Conservation (phyloP, 2,113 vertebrate genomes). For the Amblyornis subalaris region DNA sequence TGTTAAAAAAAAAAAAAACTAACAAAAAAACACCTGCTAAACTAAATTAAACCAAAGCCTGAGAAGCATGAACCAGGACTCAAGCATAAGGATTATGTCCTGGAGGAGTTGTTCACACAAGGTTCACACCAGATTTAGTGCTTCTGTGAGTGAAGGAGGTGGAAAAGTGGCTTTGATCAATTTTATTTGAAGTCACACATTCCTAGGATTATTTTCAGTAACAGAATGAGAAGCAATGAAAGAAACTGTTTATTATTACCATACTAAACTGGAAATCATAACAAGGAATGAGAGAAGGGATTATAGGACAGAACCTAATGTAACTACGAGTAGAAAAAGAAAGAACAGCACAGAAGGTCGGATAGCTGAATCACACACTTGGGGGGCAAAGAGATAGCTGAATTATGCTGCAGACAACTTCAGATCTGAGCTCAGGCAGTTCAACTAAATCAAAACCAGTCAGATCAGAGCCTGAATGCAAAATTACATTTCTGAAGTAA, state of each 20-base stretch:
- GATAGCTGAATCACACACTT: background rate
- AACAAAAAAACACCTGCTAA: background rate
- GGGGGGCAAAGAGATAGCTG: background rate
- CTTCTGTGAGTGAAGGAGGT: background rate
- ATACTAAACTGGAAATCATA: background rate
- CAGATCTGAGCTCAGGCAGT: background rate
- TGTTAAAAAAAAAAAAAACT: background rate
- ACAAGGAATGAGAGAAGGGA: background rate
- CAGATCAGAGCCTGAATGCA: background rate
- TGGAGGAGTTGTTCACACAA: background rate
- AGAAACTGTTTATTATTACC: background rate
- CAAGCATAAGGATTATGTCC: background rate
- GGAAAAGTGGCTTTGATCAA: background rate
- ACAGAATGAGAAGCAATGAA: background rate
- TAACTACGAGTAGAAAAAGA: background rate
- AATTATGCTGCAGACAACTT: conserved; percentile 4
- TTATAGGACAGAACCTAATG: background rate
- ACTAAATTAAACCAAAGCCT: background rate
- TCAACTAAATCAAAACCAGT: background rate
- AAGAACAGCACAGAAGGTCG: background rate
- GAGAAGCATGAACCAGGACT: background rate
- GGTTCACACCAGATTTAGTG: background rate
- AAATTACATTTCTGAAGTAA: background rate
- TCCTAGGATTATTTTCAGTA: background rate
- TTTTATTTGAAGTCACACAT: background rate